These are phyloP conservation scores for Bos taurus DNA, from an alignment of 2,113 vertebrate genomes.

Conservation along the genomic window ARS-UCD2.0 NC_037336.1:28277501-28278000, in stretches of 20 bases:
- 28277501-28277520: neutral
- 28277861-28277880: neutral
- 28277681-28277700: neutral
- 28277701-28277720: neutral
- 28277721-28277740: neutral
- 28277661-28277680: neutral
- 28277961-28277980: neutral
- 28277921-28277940: neutral
- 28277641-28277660: neutral
- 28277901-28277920: neutral
- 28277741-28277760: neutral
- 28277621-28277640: neutral
- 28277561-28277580: neutral
- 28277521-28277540: neutral
- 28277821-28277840: neutral
- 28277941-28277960: neutral
- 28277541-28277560: neutral
- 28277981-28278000: conserved; percentile 3
- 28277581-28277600: neutral
- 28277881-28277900: neutral
- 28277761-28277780: neutral
- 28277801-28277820: conserved; percentile 1
- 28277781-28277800: neutral
- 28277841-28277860: neutral
- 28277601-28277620: neutral